Evolutionary conservation across 2,888 invertebrate species (phyloP).

Genomic region (Drosophila infuscata): DNA sequence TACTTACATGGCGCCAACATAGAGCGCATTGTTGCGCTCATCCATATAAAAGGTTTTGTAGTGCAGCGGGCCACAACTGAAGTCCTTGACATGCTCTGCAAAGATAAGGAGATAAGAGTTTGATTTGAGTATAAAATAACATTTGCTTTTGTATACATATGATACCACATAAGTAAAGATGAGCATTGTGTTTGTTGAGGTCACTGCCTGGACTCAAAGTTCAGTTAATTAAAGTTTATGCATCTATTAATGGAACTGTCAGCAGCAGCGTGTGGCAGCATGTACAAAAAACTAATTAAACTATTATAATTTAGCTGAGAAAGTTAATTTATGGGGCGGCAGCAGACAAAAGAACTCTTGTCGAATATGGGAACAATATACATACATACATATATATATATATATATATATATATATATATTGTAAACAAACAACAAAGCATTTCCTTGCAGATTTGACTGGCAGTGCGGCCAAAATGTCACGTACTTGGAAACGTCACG

Average conservation of each 20-base stretch:
- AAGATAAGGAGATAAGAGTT: conserved; percentile 8
- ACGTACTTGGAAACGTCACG: conserved; percentile 62
- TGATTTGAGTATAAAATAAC: conserved; percentile 16
- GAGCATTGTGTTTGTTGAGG: conserved; percentile 31
- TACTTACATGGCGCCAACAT: conserved; percentile 98
- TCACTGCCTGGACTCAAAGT: conserved; percentile 1
- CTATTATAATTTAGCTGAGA: conserved; percentile 73
- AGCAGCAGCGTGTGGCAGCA: conserved; percentile 52
- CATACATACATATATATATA: background rate
- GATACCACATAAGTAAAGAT: conserved; percentile 68
- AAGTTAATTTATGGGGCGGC: conserved; percentile 72
- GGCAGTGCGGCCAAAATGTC: conserved; percentile 54
- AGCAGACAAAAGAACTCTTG: conserved; percentile 40
- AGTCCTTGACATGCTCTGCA: conserved; percentile 97
- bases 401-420: background rate
- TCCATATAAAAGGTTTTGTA: conserved; percentile 97
- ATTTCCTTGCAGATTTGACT: conserved; percentile 69
- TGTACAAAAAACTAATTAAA: conserved; percentile 69
- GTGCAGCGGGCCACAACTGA: conserved; percentile 95
- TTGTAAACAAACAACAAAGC: conserved; percentile 41
- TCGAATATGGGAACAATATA: conserved; percentile 34
- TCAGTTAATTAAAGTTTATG: conserved; percentile 73
- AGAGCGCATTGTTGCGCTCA: conserved; percentile 93
- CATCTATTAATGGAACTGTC: conserved; percentile 71
- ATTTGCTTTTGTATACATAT: conserved; percentile 14